Conservation (phyloP, 2,113 vertebrate genomes). For the Mormyrus lacerda region DNA sequence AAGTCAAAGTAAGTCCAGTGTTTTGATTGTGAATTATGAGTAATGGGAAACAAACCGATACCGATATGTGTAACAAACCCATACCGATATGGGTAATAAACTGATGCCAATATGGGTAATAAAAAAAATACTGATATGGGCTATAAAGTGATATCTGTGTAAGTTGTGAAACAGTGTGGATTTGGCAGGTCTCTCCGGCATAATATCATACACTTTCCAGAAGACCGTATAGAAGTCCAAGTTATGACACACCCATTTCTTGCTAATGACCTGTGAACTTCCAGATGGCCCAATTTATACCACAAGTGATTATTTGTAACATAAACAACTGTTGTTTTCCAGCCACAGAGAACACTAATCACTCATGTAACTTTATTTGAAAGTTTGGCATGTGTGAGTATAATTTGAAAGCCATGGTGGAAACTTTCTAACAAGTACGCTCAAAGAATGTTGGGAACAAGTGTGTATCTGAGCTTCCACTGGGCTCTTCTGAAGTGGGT, state of each 20-base stretch:
- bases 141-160: not conserved
- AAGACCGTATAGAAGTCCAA: not conserved
- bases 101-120: too few species aligned
- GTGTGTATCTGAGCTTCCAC: not conserved
- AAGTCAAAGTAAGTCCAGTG: constrained; percentile 73
- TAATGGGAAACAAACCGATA: not conserved
- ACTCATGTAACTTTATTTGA: constrained; percentile 41
- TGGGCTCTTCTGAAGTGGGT: not conserved
- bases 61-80: too few species aligned
- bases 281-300: constrained; percentile 28
- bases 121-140: not conserved
- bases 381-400: constrained; percentile 18
- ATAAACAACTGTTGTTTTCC: constrained; percentile 23
- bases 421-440: not conserved
- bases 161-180: not conserved
- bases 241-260: constrained; percentile 14
- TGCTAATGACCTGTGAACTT: not conserved
- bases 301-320: constrained; percentile 26
- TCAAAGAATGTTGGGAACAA: not conserved
- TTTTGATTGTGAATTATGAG: not conserved
- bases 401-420: constrained; percentile 26
- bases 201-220: not conserved
- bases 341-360: constrained; percentile 31
- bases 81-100: too few species aligned
- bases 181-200: not conserved